phyloP scores from a whole-genome alignment of 30 jellyfish, hydroid and myxozoan genomes.

The Phacellophora camtschatica region DNA sequence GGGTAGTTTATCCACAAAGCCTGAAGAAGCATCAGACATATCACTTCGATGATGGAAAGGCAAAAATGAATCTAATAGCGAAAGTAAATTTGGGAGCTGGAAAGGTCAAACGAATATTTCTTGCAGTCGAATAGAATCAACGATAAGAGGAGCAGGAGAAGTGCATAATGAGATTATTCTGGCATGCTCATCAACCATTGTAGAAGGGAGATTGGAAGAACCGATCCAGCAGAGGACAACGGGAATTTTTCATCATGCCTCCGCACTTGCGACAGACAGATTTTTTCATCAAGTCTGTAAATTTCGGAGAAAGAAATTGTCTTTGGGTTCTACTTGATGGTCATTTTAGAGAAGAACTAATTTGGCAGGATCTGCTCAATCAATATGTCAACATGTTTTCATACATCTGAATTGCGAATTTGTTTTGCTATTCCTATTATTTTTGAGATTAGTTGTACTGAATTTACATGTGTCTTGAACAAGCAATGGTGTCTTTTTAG shows the following conservation, averaged over 20 bases:
- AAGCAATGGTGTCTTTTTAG: too few relatives aligned
- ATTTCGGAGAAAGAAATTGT: conserved; percentile 8
- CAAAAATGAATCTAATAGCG: background rate
- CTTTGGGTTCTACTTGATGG: conserved; percentile 19
- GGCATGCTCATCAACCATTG: conserved; percentile 9
- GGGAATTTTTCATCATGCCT: conserved; percentile 1
- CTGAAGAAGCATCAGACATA: background rate
- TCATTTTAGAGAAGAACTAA: background rate
- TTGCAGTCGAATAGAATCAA: too few relatives aligned
- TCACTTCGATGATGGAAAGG: conserved; percentile 6
- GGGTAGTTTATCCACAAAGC: conserved; percentile 13
- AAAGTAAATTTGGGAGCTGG: background rate
- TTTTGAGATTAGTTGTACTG: too few relatives aligned
- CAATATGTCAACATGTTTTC: conserved; percentile 1
- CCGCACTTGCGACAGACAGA: conserved; percentile 10
- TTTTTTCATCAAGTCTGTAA: conserved; percentile 4
- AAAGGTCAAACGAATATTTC: too few relatives aligned
- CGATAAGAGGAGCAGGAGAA: too few relatives aligned
- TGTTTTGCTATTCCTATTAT: too few relatives aligned
- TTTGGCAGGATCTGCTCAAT: background rate
- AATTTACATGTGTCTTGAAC: too few relatives aligned
- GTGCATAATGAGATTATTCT: background rate
- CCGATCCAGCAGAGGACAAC: background rate
- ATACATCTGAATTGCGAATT: background rate
- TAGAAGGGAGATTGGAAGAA: background rate